Evolutionary conservation across 2,797 vertebrate species (phyloP).

Genomic region (Myioborus melanocephalus): DNA sequence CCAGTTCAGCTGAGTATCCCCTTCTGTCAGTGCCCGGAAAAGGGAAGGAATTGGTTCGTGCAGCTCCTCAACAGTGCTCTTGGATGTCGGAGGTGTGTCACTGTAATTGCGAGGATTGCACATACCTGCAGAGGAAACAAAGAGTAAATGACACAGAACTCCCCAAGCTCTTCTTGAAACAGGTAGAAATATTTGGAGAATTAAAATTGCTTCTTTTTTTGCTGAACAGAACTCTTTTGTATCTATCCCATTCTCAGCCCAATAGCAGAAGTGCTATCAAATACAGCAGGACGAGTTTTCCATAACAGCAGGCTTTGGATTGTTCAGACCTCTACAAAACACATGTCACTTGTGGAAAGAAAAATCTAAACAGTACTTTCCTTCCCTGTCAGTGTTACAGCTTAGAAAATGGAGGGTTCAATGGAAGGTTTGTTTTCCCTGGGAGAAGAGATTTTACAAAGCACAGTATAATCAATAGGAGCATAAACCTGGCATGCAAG

Average conservation of each 20-base stretch:
- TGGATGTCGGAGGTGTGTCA: slow-evolving; percentile 94
- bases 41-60: slow-evolving; percentile 94
- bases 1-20: slow-evolving; percentile 91
- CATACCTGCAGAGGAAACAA: slow-evolving; percentile 82
- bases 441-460: not conserved
- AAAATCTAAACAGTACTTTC: not conserved
- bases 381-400: not conserved
- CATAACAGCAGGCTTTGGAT: not conserved
- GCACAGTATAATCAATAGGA: not conserved
- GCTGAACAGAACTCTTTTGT: not conserved
- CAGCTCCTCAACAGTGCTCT: slow-evolving; percentile 96
- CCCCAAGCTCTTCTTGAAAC: not conserved
- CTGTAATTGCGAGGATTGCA: slow-evolving; percentile 97
- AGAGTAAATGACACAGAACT: not conserved
- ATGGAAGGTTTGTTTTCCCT: not conserved
- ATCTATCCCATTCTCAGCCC: not conserved
- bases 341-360: not conserved
- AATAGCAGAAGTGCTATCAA: not conserved
- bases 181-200: not conserved
- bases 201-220: not conserved
- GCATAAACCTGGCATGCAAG: not conserved
- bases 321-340: not conserved
- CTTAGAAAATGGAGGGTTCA: not conserved
- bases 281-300: not conserved
- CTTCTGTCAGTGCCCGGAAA: slow-evolving; percentile 94